Evolutionary conservation across 2,888 invertebrate genomes (phyloP).

Genomic region (Steinernema scapterisci): DNA sequence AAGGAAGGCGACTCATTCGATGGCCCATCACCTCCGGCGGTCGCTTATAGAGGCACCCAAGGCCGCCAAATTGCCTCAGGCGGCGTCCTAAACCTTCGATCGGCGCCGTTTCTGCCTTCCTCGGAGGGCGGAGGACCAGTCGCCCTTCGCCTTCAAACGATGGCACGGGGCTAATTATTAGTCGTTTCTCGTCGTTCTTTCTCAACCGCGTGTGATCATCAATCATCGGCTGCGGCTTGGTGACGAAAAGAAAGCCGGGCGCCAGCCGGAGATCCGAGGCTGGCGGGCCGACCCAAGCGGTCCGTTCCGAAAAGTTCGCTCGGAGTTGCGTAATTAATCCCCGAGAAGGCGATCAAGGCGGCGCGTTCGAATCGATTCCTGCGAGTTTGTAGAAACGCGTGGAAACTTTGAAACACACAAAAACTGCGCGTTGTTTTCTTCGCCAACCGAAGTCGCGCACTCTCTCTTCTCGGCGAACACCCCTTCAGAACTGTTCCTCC

Average conservation of each 20-base stretch:
- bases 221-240: conserved; percentile 16
- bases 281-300: background rate
- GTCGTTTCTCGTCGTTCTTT: background rate
- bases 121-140: conserved; percentile 2
- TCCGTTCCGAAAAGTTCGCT: background rate
- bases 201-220: conserved; percentile 28
- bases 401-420: background rate
- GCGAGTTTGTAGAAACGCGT: background rate
- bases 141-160: conserved; percentile 29
- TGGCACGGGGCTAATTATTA: conserved; percentile 1
- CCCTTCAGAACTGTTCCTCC: background rate
- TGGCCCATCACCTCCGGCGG: background rate
- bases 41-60: conserved; percentile 6
- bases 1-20: background rate
- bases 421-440: conserved; percentile 1
- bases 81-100: conserved; percentile 26
- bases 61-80: conserved; percentile 1
- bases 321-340: background rate
- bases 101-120: background rate
- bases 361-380: background rate
- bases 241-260: background rate
- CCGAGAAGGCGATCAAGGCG: background rate
- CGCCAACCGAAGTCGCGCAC: background rate
- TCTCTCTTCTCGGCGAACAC: background rate
- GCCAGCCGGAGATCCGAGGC: background rate